Percentiles rank a stretch among this genome's conserved stretches.
Evolutionary conservation across 2,113 vertebrate species (phyloP).

Genomic region (Nanorana parkeri): DNA sequence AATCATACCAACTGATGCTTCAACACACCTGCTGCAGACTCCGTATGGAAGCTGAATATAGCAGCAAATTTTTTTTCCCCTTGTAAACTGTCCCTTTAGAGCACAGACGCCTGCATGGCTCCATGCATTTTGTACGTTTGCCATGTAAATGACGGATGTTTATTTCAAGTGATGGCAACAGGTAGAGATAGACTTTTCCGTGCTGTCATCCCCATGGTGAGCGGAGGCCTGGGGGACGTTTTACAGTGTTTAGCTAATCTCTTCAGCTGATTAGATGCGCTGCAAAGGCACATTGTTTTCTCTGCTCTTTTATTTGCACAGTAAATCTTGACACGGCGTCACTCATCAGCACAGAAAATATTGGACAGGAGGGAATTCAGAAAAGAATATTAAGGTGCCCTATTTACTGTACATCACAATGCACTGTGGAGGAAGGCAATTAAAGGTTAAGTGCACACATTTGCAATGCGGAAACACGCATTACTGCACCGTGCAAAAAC

Average conservation of each 20-base stretch:
- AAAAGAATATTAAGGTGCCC: neutral
- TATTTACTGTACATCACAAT: too few relatives aligned
- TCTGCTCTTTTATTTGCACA: constrained; percentile 27
- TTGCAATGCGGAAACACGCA: too few relatives aligned
- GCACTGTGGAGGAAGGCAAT: too few relatives aligned
- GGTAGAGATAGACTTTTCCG: neutral
- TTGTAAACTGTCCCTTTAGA: neutral
- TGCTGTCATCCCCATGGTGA: neutral
- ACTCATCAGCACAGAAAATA: neutral
- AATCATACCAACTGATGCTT: constrained; percentile 18
- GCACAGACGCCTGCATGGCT: neutral
- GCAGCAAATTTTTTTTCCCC: neutral
- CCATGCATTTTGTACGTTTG: neutral
- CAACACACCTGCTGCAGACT: neutral
- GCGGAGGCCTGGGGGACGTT: neutral
- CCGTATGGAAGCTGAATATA: neutral
- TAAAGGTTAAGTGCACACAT: too few relatives aligned
- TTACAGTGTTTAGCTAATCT: constrained; percentile 41
- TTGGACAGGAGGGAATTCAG: constrained; percentile 13
- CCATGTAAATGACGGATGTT: constrained; percentile 12
- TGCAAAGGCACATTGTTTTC: constrained; percentile 34
- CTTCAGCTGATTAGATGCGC: constrained; percentile 11
- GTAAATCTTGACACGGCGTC: constrained; percentile 21
- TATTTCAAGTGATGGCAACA: neutral
- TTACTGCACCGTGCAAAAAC: too few relatives aligned